A percentile compares a stretch with the other conserved stretches of the same genome.
These are phyloP conservation scores for Tachycineta bicolor DNA, from an alignment of 2,113 vertebrate species.

Conservation along the genomic window DNA sequence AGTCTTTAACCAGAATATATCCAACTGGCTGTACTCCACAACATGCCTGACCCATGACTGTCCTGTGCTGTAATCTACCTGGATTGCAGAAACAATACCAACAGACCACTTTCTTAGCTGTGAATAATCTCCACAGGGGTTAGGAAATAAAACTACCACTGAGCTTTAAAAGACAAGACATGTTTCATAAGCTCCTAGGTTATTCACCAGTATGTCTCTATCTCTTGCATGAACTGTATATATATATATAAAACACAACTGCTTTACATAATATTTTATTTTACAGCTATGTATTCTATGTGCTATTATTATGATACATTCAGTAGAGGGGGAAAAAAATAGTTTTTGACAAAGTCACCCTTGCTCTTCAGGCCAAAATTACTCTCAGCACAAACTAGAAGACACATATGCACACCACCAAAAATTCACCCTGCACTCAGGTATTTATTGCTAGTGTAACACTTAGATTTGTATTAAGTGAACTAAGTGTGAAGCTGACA, in stretches of 20 bases:
- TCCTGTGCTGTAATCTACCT: not conserved
- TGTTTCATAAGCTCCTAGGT: not conserved
- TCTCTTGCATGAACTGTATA: not conserved
- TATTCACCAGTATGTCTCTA: not conserved
- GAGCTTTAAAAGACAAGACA: not conserved
- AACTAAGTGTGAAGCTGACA: not conserved
- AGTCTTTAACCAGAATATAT: not conserved
- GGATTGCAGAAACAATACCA: not conserved
- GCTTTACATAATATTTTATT: not conserved
- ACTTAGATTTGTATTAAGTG: not conserved
- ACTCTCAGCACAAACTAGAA: not conserved
- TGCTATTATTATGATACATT: not conserved
- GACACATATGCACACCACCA: not conserved
- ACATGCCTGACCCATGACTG: not conserved
- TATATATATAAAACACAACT: not conserved
- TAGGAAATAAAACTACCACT: not conserved
- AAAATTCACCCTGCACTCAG: not conserved
- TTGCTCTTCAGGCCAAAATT: not conserved
- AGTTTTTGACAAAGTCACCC: not conserved
- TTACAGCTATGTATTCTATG: not conserved
- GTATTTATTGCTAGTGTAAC: not conserved
- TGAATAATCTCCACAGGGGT: not conserved
- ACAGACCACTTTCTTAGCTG: not conserved
- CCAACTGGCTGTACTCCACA: not conserved
- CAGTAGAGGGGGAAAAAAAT: not conserved